Conservation (phyloP, 2,888 invertebrate species). For the Synanthedon myopaeformis region DNA sequence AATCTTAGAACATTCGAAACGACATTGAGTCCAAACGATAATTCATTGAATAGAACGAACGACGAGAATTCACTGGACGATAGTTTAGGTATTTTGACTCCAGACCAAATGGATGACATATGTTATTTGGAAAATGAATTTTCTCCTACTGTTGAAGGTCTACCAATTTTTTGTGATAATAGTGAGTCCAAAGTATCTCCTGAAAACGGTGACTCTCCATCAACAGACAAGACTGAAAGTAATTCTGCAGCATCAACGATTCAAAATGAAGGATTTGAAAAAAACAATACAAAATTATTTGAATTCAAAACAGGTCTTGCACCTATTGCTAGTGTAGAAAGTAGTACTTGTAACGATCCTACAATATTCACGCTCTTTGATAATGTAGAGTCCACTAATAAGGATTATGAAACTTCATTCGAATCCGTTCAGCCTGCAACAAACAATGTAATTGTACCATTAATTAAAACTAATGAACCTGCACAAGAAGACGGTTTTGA, state of each 20-base stretch:
- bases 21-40: slow-evolving; percentile 59
- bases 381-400: slow-evolving; percentile 4
- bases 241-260: slow-evolving; percentile 64
- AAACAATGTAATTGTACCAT: slow-evolving; percentile 3
- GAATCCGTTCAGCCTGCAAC: slow-evolving; percentile 4
- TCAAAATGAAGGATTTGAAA: slow-evolving; percentile 59
- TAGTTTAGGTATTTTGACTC: slow-evolving; percentile 87
- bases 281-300: slow-evolving; percentile 7
- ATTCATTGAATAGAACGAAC: slow-evolving; percentile 58
- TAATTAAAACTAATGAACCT: slow-evolving; percentile 6
- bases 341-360: slow-evolving; percentile 29
- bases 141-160: slow-evolving; percentile 75
- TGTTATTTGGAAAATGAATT: slow-evolving; percentile 73
- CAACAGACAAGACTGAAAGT: slow-evolving; percentile 69
- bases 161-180: slow-evolving; percentile 61
- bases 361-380: slow-evolving; percentile 16
- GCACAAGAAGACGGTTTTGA: neutral
- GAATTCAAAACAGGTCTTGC: slow-evolving; percentile 24
- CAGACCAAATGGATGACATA: slow-evolving; percentile 87
- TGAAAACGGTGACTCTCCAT: slow-evolving; percentile 66
- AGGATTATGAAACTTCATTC: slow-evolving; percentile 1
- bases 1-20: slow-evolving; percentile 42
- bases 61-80: slow-evolving; percentile 89
- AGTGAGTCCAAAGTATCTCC: slow-evolving; percentile 56
- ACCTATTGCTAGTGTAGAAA: slow-evolving; percentile 36